Evolutionary conservation across 2,113 vertebrate species (phyloP).

Genomic region (Eretmochelys imbricata): DNA sequence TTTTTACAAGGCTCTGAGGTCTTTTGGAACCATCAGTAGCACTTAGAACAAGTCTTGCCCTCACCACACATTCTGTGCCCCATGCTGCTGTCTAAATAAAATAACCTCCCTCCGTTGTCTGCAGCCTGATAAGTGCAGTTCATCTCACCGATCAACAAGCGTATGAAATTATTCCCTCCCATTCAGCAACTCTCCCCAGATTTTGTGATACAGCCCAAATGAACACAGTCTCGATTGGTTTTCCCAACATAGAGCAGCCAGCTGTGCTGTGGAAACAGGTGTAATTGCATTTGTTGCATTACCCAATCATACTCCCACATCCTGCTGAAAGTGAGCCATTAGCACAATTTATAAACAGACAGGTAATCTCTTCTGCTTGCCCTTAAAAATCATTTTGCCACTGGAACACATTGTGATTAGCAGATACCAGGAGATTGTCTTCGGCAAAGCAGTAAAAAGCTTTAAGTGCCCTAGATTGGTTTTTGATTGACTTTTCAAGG

Average conservation of each 20-base stretch:
- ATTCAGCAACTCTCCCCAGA: not conserved
- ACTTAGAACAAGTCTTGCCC: conserved; percentile 50
- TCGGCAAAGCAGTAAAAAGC: conserved; percentile 75
- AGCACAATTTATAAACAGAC: conserved; percentile 70
- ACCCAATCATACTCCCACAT: not conserved
- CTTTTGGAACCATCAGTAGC: conserved; percentile 24
- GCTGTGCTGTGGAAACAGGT: not conserved
- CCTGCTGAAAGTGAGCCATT: conserved; percentile 52
- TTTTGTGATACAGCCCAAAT: conserved; percentile 7
- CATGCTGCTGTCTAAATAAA: not conserved
- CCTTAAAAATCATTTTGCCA: conserved; percentile 60
- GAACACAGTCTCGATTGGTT: accelerated
- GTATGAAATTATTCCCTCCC: not conserved
- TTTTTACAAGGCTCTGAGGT: not conserved
- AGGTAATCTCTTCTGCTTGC: conserved; percentile 61
- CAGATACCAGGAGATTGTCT: conserved; percentile 59
- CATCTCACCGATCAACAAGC: not conserved
- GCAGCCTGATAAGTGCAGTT: not conserved
- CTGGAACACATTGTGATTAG: conserved; percentile 56
- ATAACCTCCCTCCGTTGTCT: not conserved
- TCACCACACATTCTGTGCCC: not conserved
- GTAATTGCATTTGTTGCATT: conserved; percentile 61
- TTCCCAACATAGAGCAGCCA: not conserved
- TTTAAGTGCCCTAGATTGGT: conserved; percentile 77
- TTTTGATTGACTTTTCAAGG: conserved; percentile 77